Base-by-base conservation (phyloP, 2,797 vertebrate genomes). In the Margarornis squamiger region DNA sequence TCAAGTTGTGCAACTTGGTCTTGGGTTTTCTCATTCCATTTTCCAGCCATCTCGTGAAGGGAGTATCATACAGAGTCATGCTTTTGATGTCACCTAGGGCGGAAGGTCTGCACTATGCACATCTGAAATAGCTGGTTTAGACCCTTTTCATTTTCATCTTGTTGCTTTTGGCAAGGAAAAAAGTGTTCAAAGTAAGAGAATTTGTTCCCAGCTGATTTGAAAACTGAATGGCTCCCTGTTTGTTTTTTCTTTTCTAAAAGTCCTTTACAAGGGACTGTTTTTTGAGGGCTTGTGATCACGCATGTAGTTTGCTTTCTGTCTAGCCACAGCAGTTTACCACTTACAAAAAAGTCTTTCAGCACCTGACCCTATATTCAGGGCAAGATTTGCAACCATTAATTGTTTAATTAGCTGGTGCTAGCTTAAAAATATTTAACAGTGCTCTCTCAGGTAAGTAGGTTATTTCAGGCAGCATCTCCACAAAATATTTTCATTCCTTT, bases 281-380 rank as follows among this genome's bases (percentile, higher is more conserved):
- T 93, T 68, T 73, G 73, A 83, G 66, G 72, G 59, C 73, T 96
- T 92, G 51, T 95, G 87, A 82, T 96, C 88, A 45, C 7, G 54
- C 20, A 17, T 58, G 62, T 43, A 92, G 78, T 95, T 97, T 96
- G 86, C 92, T 97, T 95, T 92, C 79, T 91, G 89, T 94, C 86
- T 91, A 76, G 87, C 74, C 86, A 46, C 41, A 93, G 82, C 51
- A 90, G 59, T 77, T 95, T 92, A 48, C 77, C n/a, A 36, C 74
- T 95, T 93, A 92, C 66, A 97, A 92, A 94, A 84, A 55, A 45
- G 65, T 66, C 79, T 87, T 96, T 97, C 75, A 79, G 27, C 79
- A 81, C 66, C 43, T 91, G 87, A 92, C 73, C 90, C 57, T 49
- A 82, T 49, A 70, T 52, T 93, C 57, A 83, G 49, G 88, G 75